Conservation (phyloP, 1,140 invertebrate genomes). For the Lepidurus apus region DNA sequence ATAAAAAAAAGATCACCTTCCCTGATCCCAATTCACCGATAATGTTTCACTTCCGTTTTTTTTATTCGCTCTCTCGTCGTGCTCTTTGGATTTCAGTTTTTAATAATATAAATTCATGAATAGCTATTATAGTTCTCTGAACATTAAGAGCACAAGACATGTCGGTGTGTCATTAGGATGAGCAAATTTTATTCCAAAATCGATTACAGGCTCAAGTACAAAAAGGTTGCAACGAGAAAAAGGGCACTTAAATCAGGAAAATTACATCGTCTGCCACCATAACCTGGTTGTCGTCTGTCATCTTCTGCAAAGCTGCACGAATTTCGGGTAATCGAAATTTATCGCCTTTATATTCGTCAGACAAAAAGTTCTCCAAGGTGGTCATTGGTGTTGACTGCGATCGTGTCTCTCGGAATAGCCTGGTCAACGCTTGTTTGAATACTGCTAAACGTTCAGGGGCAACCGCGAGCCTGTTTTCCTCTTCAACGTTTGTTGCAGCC, state of each 20-base stretch:
- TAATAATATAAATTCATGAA: too few relatives aligned
- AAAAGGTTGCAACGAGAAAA: background rate
- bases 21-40: too few relatives aligned
- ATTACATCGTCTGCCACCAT: conserved; percentile 84
- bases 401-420: conserved; percentile 63
- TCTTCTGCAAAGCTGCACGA: conserved; percentile 65
- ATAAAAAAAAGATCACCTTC: too few relatives aligned
- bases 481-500: conserved; percentile 33
- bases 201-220: too few relatives aligned
- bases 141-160: too few relatives aligned
- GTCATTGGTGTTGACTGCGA: conserved; percentile 58
- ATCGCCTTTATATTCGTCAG: conserved; percentile 49
- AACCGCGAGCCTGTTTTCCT: conserved; percentile 32
- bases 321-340: conserved; percentile 54
- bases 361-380: conserved; percentile 56
- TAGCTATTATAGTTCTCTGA: too few relatives aligned
- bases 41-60: too few relatives aligned
- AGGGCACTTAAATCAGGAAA: conserved; percentile 66
- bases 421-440: conserved; percentile 60
- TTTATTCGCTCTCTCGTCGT: too few relatives aligned
- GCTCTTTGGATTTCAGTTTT: too few relatives aligned
- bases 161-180: too few relatives aligned
- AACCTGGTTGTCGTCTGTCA: conserved; percentile 85
- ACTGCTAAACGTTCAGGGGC: conserved; percentile 39
- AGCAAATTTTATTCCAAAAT: too few relatives aligned